Percentiles rank a stretch among this genome's conserved stretches.
These are phyloP conservation scores for Charanyca ferruginea DNA, from an alignment of 2,888 invertebrate species.

Conservation along the genomic window DNA sequence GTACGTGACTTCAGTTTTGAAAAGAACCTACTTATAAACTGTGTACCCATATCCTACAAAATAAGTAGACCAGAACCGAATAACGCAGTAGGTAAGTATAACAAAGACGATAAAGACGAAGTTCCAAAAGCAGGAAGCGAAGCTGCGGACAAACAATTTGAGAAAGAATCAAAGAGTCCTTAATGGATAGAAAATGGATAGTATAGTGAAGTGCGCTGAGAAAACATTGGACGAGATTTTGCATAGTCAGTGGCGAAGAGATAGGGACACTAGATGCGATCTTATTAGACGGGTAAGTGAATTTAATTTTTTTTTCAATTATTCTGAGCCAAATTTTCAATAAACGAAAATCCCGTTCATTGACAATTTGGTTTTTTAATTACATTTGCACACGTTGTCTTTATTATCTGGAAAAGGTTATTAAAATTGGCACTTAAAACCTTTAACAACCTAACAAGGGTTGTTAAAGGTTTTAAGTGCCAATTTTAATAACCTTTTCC, in stretches of 20 bases:
- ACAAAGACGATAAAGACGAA: constrained; percentile 51
- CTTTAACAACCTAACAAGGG: too few relatives aligned
- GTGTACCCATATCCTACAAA: constrained; percentile 30
- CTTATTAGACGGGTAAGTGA: too few relatives aligned
- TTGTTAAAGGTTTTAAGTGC: too few relatives aligned
- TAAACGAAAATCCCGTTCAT: too few relatives aligned
- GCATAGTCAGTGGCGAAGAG: constrained; percentile 80
- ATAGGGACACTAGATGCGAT: constrained; percentile 39
- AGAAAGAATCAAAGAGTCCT: constrained; percentile 82
- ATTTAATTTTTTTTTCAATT: too few relatives aligned
- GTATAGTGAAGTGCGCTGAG: constrained; percentile 74
- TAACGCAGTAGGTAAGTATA: constrained; percentile 21
- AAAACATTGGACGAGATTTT: constrained; percentile 84
- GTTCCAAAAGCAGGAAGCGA: constrained; percentile 62
- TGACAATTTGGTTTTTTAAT: too few relatives aligned
- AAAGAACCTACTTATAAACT: constrained; percentile 43
- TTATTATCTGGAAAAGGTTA: too few relatives aligned
- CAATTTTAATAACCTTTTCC: too few relatives aligned
- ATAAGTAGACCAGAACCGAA: constrained; percentile 53
- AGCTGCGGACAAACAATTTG: constrained; percentile 79
- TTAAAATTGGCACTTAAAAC: too few relatives aligned
- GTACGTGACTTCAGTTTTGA: constrained; percentile 24
- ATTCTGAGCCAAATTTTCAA: too few relatives aligned
- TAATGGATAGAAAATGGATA: constrained; percentile 89
- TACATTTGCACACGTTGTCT: too few relatives aligned